A percentile compares a stretch with the other conserved stretches of the same genome.
These are phyloP conservation scores for Sphecodes monilicornis DNA, from an alignment of 2,888 invertebrate species.

Conservation along the genomic window DNA sequence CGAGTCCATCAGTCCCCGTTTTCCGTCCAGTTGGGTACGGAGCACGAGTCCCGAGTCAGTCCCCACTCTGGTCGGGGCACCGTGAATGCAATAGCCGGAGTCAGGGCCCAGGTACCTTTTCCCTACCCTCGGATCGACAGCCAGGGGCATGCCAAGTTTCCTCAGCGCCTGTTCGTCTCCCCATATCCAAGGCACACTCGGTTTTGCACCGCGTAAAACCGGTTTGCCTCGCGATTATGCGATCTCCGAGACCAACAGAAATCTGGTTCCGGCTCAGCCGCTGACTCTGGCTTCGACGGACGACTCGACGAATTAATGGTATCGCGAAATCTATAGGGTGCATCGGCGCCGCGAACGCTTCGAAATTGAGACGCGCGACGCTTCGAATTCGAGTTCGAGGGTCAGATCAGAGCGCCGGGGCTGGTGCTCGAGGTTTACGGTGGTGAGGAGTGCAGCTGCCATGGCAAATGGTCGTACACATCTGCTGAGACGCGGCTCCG, in stretches of 20 bases:
- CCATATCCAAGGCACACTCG: slow-evolving; percentile 8
- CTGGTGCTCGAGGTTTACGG: slow-evolving; percentile 65
- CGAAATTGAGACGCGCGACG: slow-evolving; percentile 8
- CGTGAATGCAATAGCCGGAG: slow-evolving; percentile 47
- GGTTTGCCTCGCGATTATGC: slow-evolving; percentile 60
- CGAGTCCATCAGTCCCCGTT: not conserved
- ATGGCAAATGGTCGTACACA: slow-evolving; percentile 82
- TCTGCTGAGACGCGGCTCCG: slow-evolving; percentile 78
- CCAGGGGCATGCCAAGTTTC: slow-evolving; percentile 56
- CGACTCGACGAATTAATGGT: slow-evolving; percentile 27
- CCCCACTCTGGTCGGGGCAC: slow-evolving; percentile 35
- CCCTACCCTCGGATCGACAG: slow-evolving; percentile 27
- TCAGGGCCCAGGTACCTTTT: slow-evolving; percentile 50
- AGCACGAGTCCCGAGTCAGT: slow-evolving; percentile 47
- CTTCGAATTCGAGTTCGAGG: slow-evolving; percentile 4
- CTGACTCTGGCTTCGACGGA: not conserved
- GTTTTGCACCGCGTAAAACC: slow-evolving; percentile 59
- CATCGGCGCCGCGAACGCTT: not conserved
- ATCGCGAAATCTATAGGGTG: not conserved
- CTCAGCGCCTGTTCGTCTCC: slow-evolving; percentile 45
- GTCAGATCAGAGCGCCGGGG: slow-evolving; percentile 49
- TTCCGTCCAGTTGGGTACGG: slow-evolving; percentile 11
- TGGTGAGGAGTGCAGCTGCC: slow-evolving; percentile 79
- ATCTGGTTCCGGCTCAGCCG: not conserved
- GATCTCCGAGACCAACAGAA: slow-evolving; percentile 21